Evolutionary conservation across 2,888 invertebrate species (phyloP).

Genomic region (Napeogenes sylphis): DNA sequence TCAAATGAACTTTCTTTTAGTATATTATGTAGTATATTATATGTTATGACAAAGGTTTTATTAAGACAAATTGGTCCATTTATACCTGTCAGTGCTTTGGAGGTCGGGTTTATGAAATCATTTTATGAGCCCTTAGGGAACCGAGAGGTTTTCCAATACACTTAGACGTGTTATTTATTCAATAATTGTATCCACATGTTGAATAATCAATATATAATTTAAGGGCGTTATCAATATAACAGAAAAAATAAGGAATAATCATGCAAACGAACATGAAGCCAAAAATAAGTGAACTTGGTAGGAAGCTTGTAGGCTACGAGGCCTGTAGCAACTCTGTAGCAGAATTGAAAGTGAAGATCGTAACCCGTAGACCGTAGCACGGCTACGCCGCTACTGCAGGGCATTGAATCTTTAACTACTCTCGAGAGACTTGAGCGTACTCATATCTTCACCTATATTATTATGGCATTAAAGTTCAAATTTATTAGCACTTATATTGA

Average conservation of each 20-base stretch:
- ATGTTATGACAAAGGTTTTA: too few relatives aligned
- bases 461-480: conserved; percentile 22
- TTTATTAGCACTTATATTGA: conserved; percentile 14
- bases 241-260: too few relatives aligned
- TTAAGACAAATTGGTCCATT: too few relatives aligned
- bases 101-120: too few relatives aligned
- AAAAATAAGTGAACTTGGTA: conserved; percentile 7
- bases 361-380: conserved; percentile 19
- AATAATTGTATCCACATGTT: conserved; percentile 9
- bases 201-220: neutral
- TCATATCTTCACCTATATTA: conserved; percentile 17
- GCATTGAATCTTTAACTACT: conserved; percentile 31
- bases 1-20: too few relatives aligned
- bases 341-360: neutral
- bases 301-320: conserved; percentile 11
- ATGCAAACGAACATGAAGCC: neutral
- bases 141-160: conserved; percentile 8
- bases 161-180: conserved; percentile 14
- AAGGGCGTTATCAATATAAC: too few relatives aligned
- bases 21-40: too few relatives aligned
- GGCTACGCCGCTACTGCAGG: conserved; percentile 17
- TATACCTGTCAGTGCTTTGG: too few relatives aligned
- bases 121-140: too few relatives aligned
- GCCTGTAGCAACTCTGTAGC: conserved; percentile 19
- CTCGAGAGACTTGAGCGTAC: conserved; percentile 11